Conservation (phyloP, 2,888 invertebrate species). For the Liposcelis brunnea region DNA sequence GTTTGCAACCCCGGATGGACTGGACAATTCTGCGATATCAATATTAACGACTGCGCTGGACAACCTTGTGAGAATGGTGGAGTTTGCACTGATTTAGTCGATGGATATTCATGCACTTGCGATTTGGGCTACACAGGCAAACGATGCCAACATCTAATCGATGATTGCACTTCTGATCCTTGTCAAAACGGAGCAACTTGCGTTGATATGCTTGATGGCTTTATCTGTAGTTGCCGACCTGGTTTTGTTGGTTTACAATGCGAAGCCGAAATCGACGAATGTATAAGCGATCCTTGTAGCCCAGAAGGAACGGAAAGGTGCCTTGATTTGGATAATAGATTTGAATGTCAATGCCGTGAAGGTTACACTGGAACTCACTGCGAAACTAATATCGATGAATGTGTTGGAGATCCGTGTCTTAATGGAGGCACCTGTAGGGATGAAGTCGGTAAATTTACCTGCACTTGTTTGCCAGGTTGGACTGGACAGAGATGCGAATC, state of each 20-base stretch:
- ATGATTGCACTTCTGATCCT: conserved; percentile 76
- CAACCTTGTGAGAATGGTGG: conserved; percentile 87
- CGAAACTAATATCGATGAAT: conserved; percentile 67
- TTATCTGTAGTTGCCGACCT: conserved; percentile 80
- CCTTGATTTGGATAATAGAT: conserved; percentile 74
- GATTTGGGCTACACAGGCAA: conserved; percentile 90
- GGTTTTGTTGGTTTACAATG: conserved; percentile 83
- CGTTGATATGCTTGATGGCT: conserved; percentile 73
- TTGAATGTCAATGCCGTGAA: conserved; percentile 70
- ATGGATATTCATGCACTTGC: conserved; percentile 74
- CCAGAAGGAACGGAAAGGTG: conserved; percentile 80
- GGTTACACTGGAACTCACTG: conserved; percentile 62
- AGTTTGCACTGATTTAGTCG: conserved; percentile 71
- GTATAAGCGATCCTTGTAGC: conserved; percentile 77
- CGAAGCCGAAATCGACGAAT: conserved; percentile 85
- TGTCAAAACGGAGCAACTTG: conserved; percentile 88
- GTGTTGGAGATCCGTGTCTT: conserved; percentile 64
- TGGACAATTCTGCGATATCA: conserved; percentile 68
- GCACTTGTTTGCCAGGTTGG: conserved; percentile 74
- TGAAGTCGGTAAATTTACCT: conserved; percentile 66
- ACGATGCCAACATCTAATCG: conserved; percentile 80
- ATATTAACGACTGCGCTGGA: conserved; percentile 77
- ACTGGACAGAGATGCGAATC: conserved; percentile 67
- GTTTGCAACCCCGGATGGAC: conserved; percentile 88
- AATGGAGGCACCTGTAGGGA: conserved; percentile 82